These are phyloP conservation scores for Tenthredo mesomela DNA, from an alignment of 2,888 invertebrate genomes.

Conservation along the genomic window DNA sequence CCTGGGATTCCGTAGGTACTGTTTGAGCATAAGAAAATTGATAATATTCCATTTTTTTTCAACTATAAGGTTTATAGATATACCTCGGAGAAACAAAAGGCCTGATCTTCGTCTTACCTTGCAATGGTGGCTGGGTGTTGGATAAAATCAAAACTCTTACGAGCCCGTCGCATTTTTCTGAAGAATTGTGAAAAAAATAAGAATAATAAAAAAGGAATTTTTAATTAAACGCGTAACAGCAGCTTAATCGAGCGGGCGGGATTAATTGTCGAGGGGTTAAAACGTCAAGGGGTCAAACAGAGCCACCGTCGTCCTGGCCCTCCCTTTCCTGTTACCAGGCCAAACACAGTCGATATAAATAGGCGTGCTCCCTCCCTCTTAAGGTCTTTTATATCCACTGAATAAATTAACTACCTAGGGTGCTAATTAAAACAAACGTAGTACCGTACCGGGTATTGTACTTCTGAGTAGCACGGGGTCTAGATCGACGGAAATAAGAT, in stretches of 20 bases:
- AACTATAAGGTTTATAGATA: too few species aligned
- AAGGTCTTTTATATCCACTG: slow-evolving; percentile 64
- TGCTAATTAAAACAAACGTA: slow-evolving; percentile 65
- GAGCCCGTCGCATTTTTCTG: neutral
- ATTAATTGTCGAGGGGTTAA: slow-evolving; percentile 70
- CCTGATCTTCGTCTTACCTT: neutral
- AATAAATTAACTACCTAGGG: slow-evolving; percentile 64
- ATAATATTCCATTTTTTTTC: neutral
- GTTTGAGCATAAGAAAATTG: neutral
- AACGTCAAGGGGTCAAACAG: slow-evolving; percentile 63
- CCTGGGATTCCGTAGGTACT: neutral
- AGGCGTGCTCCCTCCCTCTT: slow-evolving; percentile 58
- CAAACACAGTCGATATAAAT: slow-evolving; percentile 65
- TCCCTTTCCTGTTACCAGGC: slow-evolving; percentile 56
- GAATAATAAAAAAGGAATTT: slow-evolving; percentile 66
- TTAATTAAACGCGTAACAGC: slow-evolving; percentile 73
- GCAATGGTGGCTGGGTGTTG: neutral
- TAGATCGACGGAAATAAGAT: slow-evolving; percentile 1
- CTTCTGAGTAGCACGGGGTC: neutral
- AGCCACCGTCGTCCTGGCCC: slow-evolving; percentile 55
- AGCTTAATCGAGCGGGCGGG: slow-evolving; percentile 73
- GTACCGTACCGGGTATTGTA: slow-evolving; percentile 57
- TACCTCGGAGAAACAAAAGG: neutral
- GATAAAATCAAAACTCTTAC: slow-evolving; percentile 35
- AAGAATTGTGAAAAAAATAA: neutral